A percentile compares a stretch with the other conserved stretches of the same genome.
Conservation (phyloP, 1,140 invertebrate genomes). For the Sycophila sp. region DNA sequence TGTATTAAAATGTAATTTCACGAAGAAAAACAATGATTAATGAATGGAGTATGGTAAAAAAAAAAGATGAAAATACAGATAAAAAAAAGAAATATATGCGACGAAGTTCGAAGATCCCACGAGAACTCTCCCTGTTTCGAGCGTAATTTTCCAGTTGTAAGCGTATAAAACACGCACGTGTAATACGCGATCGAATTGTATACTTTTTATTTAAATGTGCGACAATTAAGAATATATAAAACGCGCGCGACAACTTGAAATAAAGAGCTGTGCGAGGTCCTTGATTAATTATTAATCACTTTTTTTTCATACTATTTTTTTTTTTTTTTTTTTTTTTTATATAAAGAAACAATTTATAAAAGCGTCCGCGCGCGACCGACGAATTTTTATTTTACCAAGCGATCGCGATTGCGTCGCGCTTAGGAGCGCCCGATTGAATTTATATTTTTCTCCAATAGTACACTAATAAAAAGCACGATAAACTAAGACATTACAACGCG, state of each 20-base stretch:
- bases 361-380: slow-evolving; percentile 11
- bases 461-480: background rate
- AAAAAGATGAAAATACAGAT: slow-evolving; percentile 33
- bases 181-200: slow-evolving; percentile 33
- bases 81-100: slow-evolving; percentile 29
- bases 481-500: background rate
- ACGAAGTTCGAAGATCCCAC: slow-evolving; percentile 31
- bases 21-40: slow-evolving; percentile 33
- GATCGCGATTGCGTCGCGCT: slow-evolving; percentile 19
- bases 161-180: slow-evolving; percentile 18
- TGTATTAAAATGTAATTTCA: slow-evolving; percentile 39
- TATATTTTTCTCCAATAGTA: slow-evolving; percentile 24
- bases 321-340: slow-evolving; percentile 26
- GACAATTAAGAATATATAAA: slow-evolving; percentile 32
- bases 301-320: no score
- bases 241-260: slow-evolving; percentile 27
- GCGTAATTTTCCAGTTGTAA: slow-evolving; percentile 36
- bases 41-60: slow-evolving; percentile 37
- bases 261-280: slow-evolving; percentile 20
- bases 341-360: background rate
- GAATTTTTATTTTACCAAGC: slow-evolving; percentile 34
- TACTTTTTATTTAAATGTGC: slow-evolving; percentile 39
- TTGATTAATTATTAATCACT: no score
- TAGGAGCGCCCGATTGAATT: slow-evolving; percentile 18
- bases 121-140: slow-evolving; percentile 30